Conservation (phyloP, 2,888 invertebrate species). For the Caenorhabditis sp. region DNA sequence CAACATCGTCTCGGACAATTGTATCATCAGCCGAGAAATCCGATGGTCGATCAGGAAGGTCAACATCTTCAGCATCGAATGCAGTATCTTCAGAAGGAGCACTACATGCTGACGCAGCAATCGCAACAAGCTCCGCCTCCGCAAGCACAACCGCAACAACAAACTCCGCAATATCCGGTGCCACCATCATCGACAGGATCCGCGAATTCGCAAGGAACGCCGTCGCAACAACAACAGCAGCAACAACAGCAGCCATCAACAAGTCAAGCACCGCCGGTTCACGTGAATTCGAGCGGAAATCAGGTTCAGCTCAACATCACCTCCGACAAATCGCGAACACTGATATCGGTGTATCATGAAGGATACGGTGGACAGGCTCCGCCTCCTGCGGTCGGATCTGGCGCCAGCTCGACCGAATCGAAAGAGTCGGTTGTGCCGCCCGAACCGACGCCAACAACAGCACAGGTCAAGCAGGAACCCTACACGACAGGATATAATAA, state of each 20-base stretch:
- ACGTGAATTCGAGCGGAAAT: constrained; percentile 46
- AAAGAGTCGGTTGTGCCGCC: constrained; percentile 65
- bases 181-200: not conserved
- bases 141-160: constrained; percentile 2
- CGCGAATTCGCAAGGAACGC: constrained; percentile 11
- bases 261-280: constrained; percentile 27
- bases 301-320: constrained; percentile 69
- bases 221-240: constrained; percentile 5
- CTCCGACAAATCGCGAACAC: constrained; percentile 61
- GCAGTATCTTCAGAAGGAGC: constrained; percentile 18
- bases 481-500: not conserved
- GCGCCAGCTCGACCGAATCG: constrained; percentile 35
- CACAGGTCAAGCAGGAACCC: constrained; percentile 9
- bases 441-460: constrained; percentile 61
- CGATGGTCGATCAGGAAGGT: constrained; percentile 38
- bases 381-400: not conserved
- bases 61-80: constrained; percentile 18
- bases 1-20: constrained; percentile 36
- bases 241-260: not conserved
- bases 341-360: constrained; percentile 68
- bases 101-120: constrained; percentile 20
- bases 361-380: constrained; percentile 40
- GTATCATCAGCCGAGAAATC: constrained; percentile 44
- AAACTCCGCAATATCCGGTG: constrained; percentile 2
- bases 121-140: constrained; percentile 6